Base-by-base conservation (phyloP, 2,888 invertebrate genomes). In the Acrocera orbiculus region DNA sequence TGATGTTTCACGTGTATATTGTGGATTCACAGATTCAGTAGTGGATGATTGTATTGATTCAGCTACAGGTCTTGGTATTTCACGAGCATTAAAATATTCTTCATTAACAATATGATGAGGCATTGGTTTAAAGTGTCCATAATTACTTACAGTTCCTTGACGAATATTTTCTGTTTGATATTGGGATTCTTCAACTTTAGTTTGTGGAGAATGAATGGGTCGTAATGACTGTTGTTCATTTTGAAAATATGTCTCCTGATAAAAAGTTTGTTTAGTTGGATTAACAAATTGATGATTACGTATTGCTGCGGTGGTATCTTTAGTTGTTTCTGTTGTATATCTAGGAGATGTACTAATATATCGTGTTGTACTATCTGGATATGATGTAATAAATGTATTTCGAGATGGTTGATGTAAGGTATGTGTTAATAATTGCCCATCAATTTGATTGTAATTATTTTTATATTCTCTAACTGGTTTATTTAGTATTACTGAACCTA, bases 401-500 rank as follows among this genome's bases (percentile, higher is more conserved):
- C 35, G 22, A 4, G 16, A 8, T 15, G 19, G 15, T 27, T 30
- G 31, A 19, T 15, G 11, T 6, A 16, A 7, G 10, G 15, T 23
- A 22, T 23, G 30, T 14, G 19, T 30, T 11, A 15, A 8, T 32
- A 37, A 9, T 46, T 46, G 40, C 49, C 50, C 13, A 46, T 46
- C 1, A n/a, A n/a, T n/a, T 46, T 14, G 44, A 27, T 31, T 27
- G 17, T 31, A 27, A 26, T 30, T 29, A 10, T 35, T 16, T 8
- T 29, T 23, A 14, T 28, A 28, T 4, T 38, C 29, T 10, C 30
- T 23, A 13, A 13, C 22, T 34, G 36, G 43, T 38, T 69, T 64
- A 45, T 76, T 74, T 2, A 85, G 69, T 1, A 86, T 80, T 4
- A 86, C 80, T 1, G 83, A 83, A 2, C 85, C 85, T 1, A 86